Percentiles rank a stretch among this genome's conserved stretches.
Evolutionary conservation across 1,140 invertebrate genomes (phyloP).

Genomic region (Lepidurus arcticus): DNA sequence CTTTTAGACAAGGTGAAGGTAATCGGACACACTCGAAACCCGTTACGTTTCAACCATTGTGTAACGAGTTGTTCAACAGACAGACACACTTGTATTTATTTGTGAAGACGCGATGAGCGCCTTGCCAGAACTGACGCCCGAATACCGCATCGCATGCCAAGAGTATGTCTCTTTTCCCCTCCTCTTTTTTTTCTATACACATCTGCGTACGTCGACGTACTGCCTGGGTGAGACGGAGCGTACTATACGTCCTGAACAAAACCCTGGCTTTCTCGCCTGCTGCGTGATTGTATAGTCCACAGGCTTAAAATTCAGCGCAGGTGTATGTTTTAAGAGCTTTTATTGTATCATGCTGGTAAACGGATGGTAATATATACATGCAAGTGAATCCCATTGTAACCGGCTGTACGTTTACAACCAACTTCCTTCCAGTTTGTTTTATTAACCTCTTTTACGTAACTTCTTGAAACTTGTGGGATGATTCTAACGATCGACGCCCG

Average conservation of each 20-base stretch:
- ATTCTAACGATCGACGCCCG: too few relatives aligned
- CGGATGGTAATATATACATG: neutral
- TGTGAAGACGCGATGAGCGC: neutral
- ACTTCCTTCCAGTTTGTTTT: neutral
- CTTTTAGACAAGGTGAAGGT: too few relatives aligned
- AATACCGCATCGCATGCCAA: conserved; percentile 15
- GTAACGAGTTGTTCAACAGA: neutral
- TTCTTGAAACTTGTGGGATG: too few relatives aligned
- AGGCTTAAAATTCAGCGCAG: neutral
- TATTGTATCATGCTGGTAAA: neutral
- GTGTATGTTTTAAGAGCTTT: neutral
- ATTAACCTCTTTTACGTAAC: too few relatives aligned
- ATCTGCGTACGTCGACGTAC: conserved; percentile 17
- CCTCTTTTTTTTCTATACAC: neutral
- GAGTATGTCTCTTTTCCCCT: conserved; percentile 12
- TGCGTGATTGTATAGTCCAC: neutral
- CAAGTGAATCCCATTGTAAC: neutral
- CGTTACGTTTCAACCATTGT: too few relatives aligned
- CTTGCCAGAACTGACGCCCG: conserved; percentile 1
- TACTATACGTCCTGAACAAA: neutral
- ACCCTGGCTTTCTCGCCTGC: neutral
- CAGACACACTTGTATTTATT: neutral
- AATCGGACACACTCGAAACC: too few relatives aligned
- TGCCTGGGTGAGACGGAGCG: neutral
- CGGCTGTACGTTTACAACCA: neutral